A percentile compares a stretch with the other conserved stretches of the same genome.
Evolutionary conservation across 1,140 invertebrate genomes (phyloP).

Genomic region (Coenobita brevimanus): DNA sequence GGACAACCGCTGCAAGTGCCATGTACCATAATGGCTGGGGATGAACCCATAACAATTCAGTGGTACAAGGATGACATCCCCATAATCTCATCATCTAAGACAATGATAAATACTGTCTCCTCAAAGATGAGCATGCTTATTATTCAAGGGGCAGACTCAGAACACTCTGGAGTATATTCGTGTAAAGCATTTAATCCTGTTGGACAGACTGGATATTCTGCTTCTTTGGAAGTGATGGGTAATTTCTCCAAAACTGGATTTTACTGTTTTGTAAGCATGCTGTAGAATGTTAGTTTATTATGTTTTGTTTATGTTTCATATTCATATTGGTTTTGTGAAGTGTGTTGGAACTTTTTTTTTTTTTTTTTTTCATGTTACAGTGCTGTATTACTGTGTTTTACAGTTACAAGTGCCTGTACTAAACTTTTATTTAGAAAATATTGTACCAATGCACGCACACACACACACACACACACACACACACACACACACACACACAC

Average conservation of each 20-base stretch:
- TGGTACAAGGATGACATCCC: constrained; percentile 71
- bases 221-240: constrained; percentile 71
- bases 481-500: no score
- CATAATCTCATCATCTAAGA: constrained; percentile 47
- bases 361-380: no score
- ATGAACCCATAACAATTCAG: constrained; percentile 72
- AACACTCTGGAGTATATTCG: constrained; percentile 71
- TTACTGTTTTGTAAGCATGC: constrained; percentile 5
- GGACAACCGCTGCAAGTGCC: constrained; percentile 79
- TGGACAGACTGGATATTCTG: constrained; percentile 70
- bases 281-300: no score
- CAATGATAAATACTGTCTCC: constrained; percentile 56
- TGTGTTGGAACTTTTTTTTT: no score
- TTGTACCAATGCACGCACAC: no score
- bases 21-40: constrained; percentile 80
- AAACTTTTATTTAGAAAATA: no score
- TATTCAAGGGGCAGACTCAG: constrained; percentile 63
- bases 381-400: no score
- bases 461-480: no score
- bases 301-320: no score
- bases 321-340: no score
- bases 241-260: constrained; percentile 15
- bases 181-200: constrained; percentile 71
- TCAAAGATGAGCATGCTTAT: constrained; percentile 65
- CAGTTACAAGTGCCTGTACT: no score